Evolutionary conservation across 92 coral and sea anemone species (phyloP), one percentile per base, ranked within the genome.

Genomic region (Chrysogorgia sp.): DNA sequence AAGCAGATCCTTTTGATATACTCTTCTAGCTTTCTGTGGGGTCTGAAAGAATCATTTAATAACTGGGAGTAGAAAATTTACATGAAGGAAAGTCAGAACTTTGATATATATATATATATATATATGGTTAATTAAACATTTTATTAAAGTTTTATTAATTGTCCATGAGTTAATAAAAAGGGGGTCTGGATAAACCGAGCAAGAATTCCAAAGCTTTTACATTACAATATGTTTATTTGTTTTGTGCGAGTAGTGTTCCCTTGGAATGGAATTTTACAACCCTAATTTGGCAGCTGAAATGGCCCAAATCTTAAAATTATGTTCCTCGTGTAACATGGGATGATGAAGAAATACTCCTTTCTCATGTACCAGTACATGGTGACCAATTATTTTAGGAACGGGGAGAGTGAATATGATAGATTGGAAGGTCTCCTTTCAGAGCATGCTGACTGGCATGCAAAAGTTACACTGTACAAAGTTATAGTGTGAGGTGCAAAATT

Each of bases 291-390:
- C 80, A 19, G 20, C 80, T 29, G 80, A 74, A 34, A 74, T 74
- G 80, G 80, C 80, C 13, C 80, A 74, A 12, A 74, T 74, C 2
- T 23, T 74, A 32, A 74, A 74, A 74, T 37, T 74, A 74, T 74
- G 79, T 74, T 17, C 79, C 79, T 17, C 55, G 79, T 50, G 26
- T 74, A 20, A 33, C 23, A 28, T 53, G 8, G 8, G 41, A 20
- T 71, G 23, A 10, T 6, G 65, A 22, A 8, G 28, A 53, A 19
- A 33, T 31, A 29, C 40, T 71, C 23, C 2, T 63, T 26, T 12
- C 45, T 1, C n/a, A 32, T 32, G 75, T 68, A 21, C 52, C 77
- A 22, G 77, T 71, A 20, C 77, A 71, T 49, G 77, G 77, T 3
- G 77, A 71, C 20, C 77, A 71, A 29, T 29, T 71, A 20, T 71